Evolutionary conservation across 2,797 vertebrate genomes (phyloP).

Genomic region (Gadopsis bispinosus): DNA sequence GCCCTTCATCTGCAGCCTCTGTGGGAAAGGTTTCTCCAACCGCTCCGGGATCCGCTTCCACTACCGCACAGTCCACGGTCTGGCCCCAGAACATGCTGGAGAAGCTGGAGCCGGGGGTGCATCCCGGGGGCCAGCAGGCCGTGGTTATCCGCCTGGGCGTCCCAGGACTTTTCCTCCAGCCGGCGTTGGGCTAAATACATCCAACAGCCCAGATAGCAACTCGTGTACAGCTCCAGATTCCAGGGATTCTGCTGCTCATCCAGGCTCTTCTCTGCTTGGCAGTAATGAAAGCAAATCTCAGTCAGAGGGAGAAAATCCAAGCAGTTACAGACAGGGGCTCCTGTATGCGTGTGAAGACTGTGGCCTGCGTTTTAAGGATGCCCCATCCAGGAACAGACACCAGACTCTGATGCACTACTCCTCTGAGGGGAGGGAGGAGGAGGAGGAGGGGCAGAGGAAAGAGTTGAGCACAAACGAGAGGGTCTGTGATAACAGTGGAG

Average conservation of each 20-base stretch:
- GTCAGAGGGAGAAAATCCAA: constrained; percentile 31
- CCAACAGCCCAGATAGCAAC: not conserved
- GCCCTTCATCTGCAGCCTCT: constrained; percentile 84
- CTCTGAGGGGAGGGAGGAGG: constrained; percentile 60
- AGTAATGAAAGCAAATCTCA: constrained; percentile 39
- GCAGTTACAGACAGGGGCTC: constrained; percentile 38
- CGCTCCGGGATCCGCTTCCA: constrained; percentile 87
- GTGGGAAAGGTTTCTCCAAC: constrained; percentile 86
- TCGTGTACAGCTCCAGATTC: constrained; percentile 9
- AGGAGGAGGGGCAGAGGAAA: constrained; percentile 30
- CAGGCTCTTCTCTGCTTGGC: not conserved
- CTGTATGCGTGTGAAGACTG: constrained; percentile 86
- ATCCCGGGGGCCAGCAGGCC: constrained; percentile 55
- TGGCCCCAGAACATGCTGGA: constrained; percentile 66
- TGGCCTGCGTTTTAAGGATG: constrained; percentile 84
- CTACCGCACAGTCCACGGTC: constrained; percentile 84
- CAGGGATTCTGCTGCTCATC: constrained; percentile 26
- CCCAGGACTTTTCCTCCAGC: constrained; percentile 59
- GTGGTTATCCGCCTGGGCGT: constrained; percentile 37
- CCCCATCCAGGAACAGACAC: constrained; percentile 85
- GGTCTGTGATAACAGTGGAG: not conserved
- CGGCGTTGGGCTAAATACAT: not conserved
- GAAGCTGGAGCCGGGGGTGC: constrained; percentile 30
- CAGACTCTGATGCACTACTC: constrained; percentile 83
- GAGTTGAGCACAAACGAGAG: constrained; percentile 39